phyloP scores from a whole-genome alignment of 2,797 vertebrate species.

The Etheostoma perlongum region DNA sequence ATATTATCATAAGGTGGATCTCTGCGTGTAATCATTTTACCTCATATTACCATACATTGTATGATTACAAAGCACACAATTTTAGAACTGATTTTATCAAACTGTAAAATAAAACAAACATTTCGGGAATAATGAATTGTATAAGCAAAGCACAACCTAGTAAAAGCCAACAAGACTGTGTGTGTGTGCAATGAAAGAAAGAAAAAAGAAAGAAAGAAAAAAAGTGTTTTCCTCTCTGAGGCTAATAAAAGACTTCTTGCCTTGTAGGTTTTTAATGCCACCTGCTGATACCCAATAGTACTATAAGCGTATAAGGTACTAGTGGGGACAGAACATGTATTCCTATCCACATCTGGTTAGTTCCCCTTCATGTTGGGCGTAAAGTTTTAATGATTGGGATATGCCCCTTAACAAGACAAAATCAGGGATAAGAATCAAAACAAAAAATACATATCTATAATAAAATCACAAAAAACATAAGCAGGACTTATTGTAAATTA shows the following conservation, averaged over 20 bases:
- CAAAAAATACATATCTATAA: background rate
- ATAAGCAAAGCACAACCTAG: background rate
- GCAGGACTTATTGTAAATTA: background rate
- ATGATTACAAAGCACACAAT: background rate
- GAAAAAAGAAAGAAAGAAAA: background rate
- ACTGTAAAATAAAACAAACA: constrained; percentile 3
- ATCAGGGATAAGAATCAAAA: background rate
- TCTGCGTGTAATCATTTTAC: background rate
- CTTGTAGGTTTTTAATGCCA: constrained; percentile 51
- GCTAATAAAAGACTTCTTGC: background rate
- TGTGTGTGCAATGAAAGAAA: background rate
- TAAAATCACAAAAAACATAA: background rate
- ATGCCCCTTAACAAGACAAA: background rate
- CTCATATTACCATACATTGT: background rate
- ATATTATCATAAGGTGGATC: background rate
- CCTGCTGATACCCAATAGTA: constrained; percentile 59
- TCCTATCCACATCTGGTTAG: background rate
- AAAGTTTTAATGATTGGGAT: background rate
- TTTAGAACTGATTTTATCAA: background rate
- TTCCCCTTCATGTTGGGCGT: background rate
- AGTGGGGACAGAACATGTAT: background rate
- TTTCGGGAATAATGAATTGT: background rate
- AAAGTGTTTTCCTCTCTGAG: background rate
- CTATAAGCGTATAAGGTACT: background rate
- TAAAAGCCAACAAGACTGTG: background rate